Conservation (phyloP, 2,888 invertebrate species). For the Mamestra brassicae region DNA sequence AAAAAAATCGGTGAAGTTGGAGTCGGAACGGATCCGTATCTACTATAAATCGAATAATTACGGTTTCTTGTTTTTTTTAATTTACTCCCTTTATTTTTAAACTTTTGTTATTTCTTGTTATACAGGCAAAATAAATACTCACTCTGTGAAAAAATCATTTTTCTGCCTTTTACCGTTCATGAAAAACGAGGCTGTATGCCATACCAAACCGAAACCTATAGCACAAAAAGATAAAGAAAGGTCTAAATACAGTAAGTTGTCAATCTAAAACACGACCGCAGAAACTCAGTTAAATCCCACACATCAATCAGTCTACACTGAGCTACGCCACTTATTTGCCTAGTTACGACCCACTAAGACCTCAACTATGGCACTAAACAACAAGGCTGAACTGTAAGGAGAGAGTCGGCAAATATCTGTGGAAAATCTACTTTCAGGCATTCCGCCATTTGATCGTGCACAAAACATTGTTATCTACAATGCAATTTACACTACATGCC, state of each 20-base stretch:
- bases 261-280: neutral
- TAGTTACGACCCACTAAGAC: neutral
- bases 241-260: neutral
- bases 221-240: neutral
- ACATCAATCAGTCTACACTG: neutral
- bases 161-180: no score
- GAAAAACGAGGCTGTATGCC: neutral
- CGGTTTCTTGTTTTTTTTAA: neutral
- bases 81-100: no score
- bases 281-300: neutral
- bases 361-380: slow-evolving; percentile 5
- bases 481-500: slow-evolving; percentile 65
- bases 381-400: slow-evolving; percentile 35
- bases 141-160: no score
- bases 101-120: no score
- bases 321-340: neutral
- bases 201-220: neutral
- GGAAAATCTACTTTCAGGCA: slow-evolving; percentile 41
- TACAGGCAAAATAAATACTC: no score
- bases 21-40: no score
- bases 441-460: slow-evolving; percentile 49
- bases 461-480: slow-evolving; percentile 63
- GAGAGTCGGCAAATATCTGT: slow-evolving; percentile 35
- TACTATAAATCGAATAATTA: no score
- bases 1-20: neutral